Conservation (phyloP, 2,113 vertebrate species). For the Asarcornis scutulata region DNA sequence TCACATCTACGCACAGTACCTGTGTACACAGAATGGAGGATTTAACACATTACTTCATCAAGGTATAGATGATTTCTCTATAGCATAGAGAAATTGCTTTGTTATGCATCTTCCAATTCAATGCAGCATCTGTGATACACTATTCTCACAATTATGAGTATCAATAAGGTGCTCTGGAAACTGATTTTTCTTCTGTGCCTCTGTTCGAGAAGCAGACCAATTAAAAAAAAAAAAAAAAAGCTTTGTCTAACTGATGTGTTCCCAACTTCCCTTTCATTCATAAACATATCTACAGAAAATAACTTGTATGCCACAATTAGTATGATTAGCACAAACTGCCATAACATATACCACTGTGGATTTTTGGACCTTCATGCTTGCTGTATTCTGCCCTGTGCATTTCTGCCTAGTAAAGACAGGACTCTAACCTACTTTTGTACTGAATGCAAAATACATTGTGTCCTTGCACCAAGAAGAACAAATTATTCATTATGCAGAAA, state of each 20-base stretch:
- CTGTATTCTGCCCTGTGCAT: neutral
- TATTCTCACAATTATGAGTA: neutral
- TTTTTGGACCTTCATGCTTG: neutral
- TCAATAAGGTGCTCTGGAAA: neutral
- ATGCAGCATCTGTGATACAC: neutral
- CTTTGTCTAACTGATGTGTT: neutral
- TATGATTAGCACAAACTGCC: neutral
- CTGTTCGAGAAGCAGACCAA: neutral
- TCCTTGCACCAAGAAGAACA: neutral
- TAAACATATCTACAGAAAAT: neutral
- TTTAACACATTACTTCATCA: neutral
- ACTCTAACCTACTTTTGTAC: neutral
- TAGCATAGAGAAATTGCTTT: neutral
- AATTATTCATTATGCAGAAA: neutral
- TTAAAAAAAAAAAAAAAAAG: neutral
- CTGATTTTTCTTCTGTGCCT: neutral
- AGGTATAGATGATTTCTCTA: neutral
- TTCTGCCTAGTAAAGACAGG: neutral
- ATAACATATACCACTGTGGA: neutral
- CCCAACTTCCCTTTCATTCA: neutral
- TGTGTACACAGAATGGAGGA: neutral
- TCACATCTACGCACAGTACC: rapidly evolving
- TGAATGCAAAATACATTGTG: neutral
- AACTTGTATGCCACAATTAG: neutral
- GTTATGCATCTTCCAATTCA: neutral